Evolutionary conservation across 2,113 vertebrate genomes (phyloP), one percentile per base, ranked within the genome.

Genomic region (Hemibagrus wyckioides): DNA sequence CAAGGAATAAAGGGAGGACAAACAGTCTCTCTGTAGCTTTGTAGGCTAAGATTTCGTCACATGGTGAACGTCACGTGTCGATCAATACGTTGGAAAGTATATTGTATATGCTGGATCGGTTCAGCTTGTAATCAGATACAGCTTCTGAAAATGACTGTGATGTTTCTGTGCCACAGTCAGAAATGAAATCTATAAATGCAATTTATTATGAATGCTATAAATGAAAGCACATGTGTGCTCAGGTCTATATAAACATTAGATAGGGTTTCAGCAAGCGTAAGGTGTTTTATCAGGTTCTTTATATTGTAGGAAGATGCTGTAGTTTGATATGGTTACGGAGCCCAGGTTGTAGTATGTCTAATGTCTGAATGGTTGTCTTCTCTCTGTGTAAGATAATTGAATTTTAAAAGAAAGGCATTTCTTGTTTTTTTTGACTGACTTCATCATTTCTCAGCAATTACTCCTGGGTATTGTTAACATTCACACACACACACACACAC

Each of bases 401-500:
- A 33, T 52, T 84, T 71, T 36, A 36, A 75, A 11, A 57, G 33
- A 39, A 3, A 19, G 57, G 15, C 11, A 33, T 50, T 71, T 83
- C 65, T 67, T 67, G 33, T 2, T 71, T 28, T 71, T 23, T 71
- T 71, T n/a, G 67, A 41, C 36, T 71, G 33, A 57, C 1, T 50
- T 23, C 14, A 23, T 81, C 33, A 39, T 81, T 21, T 81, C 79
- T 59, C 6, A 61, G 80, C 25, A 81, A 81, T 57, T 81, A 57
- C 21, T 54, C 36, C 23, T 61, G 54, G 13, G 10, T 13, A 59
- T 25, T 28, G 2, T 76, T 76, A 48, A 1, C 56, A 17, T 19
- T 2, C 41, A 48, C 39, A 48, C 23, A 25, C 73, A 48, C 73
- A 48, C 50, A 54, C 28, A 54, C 50, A 54, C 48, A 80, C 48